Base-by-base conservation (phyloP, 2,113 vertebrate genomes). In the Pollachius pollachius region DNA sequence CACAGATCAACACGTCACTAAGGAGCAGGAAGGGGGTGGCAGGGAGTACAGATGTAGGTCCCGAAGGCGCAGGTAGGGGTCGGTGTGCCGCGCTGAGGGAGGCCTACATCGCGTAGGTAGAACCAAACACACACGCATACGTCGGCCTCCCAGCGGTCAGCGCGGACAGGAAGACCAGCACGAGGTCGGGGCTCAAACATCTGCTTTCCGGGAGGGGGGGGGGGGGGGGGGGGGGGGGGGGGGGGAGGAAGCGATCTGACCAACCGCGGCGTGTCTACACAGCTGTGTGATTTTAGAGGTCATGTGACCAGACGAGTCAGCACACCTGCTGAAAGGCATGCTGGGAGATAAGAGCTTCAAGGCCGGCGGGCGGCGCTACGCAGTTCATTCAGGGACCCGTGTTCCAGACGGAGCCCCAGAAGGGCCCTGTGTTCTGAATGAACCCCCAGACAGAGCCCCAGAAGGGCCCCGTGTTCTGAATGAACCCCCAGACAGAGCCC, bases 301-400 rank as follows among this genome's bases (percentile, higher is more conserved):
- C 80, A 81, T 73, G 64, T 62, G 78, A 83, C 82, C 41, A 48
- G 3, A 19, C 64, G 70, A 83, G 69, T 72, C 89, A 91, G 89
- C 84, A 90, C 88, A 89, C 87, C 87, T 87, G 83, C 81, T 79
- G 75, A 82, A 83, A 79, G 71, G 74, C 88, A 86, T 84, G 77
- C 88, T 87, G 87, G 78, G 83, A 84, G 70, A 6, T 13, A 48
- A 11, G 41, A 48, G 41, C 30, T 30, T 2, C 30, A 48, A 48
- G 8, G 66, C 23, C 16, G 75, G 16, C 37, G 52, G 75, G 16
- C 37, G 52, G 3, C 5, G 75, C 62, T 57, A 25, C 4, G 63
- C 68, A 30, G 41, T 48, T 48, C 41, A 48, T 11, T 13, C 41
- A 48, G 41, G 41, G 41, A 48, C 41, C 41, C 41, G 41, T 9